Evolutionary conservation across 1,140 invertebrate genomes (phyloP).

Genomic region (Bathynomus jamesi): DNA sequence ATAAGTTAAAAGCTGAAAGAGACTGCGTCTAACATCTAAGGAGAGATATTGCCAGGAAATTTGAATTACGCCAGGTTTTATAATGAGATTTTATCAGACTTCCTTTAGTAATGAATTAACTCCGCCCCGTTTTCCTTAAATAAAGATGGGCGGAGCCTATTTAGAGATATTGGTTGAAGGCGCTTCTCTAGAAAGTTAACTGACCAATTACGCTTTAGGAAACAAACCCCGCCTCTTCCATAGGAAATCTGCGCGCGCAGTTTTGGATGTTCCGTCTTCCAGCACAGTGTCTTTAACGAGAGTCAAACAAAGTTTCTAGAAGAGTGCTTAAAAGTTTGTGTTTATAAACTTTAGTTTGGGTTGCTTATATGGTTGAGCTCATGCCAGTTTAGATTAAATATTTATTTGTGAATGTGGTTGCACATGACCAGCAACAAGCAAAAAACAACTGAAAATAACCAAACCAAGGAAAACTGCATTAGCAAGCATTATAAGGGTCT

Average conservation of each 20-base stretch:
- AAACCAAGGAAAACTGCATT: background rate
- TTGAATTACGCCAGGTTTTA: background rate
- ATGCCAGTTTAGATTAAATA: background rate
- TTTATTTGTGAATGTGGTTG: background rate
- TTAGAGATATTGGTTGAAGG: no score
- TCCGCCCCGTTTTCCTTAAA: background rate
- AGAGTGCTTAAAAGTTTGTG: background rate
- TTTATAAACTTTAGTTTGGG: no score
- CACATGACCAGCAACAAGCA: background rate
- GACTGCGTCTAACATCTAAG: background rate
- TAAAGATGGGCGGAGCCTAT: background rate
- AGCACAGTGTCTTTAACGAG: background rate
- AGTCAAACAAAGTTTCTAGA: background rate
- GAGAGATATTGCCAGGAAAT: background rate
- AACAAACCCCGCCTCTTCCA: background rate
- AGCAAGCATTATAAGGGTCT: background rate
- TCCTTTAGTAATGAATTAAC: background rate
- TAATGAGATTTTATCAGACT: background rate
- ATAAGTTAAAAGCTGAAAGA: no score
- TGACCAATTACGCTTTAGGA: background rate
- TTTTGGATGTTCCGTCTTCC: background rate
- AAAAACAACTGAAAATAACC: background rate
- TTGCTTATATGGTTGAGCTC: background rate
- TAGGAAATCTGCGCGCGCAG: background rate
- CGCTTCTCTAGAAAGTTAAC: no score